Evolutionary conservation across 2,888 invertebrate genomes (phyloP).

Genomic region (Leptinotarsa haldemani): DNA sequence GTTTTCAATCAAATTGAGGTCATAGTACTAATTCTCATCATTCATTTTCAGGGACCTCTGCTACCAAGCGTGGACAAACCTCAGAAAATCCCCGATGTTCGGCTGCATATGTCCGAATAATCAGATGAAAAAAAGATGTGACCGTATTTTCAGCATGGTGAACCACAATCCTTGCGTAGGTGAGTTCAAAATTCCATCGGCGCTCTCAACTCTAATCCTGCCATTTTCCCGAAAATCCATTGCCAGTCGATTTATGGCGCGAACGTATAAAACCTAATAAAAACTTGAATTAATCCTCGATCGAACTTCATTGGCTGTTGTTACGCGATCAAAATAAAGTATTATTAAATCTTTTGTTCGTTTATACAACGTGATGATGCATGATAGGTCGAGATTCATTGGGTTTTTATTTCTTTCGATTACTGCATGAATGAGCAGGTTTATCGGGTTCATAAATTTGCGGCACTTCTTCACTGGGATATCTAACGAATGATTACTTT

Average conservation of each 20-base stretch:
- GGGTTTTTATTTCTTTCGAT: constrained; percentile 35
- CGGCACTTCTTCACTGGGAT: constrained; percentile 36
- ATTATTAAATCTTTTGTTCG: constrained; percentile 40
- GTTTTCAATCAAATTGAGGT: neutral
- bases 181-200: constrained; percentile 69
- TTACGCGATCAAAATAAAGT: constrained; percentile 39
- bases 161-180: constrained; percentile 95
- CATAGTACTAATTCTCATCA: constrained; percentile 18
- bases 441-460: constrained; percentile 36
- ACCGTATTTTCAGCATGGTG: constrained; percentile 87
- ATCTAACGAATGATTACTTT: constrained; percentile 27
- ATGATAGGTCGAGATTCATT: constrained; percentile 37
- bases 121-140: constrained; percentile 89
- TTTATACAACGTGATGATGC: constrained; percentile 34
- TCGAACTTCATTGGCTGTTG: constrained; percentile 32
- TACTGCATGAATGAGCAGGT: constrained; percentile 39
- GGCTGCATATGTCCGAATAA: constrained; percentile 94
- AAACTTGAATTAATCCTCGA: constrained; percentile 31
- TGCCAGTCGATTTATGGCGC: constrained; percentile 31
- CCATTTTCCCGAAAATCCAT: constrained; percentile 19
- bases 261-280: constrained; percentile 26
- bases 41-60: constrained; percentile 78
- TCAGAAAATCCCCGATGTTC: constrained; percentile 89
- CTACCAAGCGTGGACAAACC: constrained; percentile 88
- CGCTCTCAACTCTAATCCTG: constrained; percentile 12